These are phyloP conservation scores for Glaucidium brasilianum DNA, from an alignment of 2,113 vertebrate genomes.

Conservation along the genomic window DNA sequence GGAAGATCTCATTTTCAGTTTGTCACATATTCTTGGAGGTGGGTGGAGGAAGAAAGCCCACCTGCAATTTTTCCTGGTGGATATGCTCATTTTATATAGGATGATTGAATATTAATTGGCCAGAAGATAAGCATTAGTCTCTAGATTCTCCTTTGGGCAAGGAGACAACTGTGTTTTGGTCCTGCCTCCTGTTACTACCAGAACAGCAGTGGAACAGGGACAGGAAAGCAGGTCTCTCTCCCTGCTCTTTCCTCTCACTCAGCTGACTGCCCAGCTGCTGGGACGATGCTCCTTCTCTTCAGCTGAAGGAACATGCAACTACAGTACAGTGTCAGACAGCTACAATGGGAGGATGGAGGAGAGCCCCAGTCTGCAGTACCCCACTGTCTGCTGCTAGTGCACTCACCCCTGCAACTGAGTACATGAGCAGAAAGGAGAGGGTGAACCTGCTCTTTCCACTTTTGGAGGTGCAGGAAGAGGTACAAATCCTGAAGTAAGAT, in stretches of 20 bases:
- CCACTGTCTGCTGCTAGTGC: background rate
- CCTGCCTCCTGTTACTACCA: background rate
- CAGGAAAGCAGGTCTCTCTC: background rate
- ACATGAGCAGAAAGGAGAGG: background rate
- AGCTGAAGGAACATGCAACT: background rate
- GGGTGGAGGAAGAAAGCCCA: background rate
- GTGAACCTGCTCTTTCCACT: background rate
- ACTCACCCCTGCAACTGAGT: background rate
- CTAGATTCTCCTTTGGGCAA: background rate
- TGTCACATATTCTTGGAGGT: background rate
- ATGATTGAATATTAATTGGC: background rate
- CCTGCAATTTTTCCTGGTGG: background rate
- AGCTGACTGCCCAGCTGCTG: background rate
- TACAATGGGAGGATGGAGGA: background rate
- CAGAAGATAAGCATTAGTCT: background rate
- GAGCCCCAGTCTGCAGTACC: background rate
- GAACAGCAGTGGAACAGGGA: background rate
- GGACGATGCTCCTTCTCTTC: fast-evolving
- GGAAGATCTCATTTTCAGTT: background rate
- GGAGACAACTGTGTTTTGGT: background rate
- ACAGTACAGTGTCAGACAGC: background rate
- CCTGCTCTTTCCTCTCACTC: background rate
- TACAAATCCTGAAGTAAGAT: background rate
- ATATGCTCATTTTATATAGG: background rate
- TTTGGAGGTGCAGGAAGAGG: background rate